Conservation (phyloP, 35 echinoderm and acorn worm species). For the Diadema setosum region DNA sequence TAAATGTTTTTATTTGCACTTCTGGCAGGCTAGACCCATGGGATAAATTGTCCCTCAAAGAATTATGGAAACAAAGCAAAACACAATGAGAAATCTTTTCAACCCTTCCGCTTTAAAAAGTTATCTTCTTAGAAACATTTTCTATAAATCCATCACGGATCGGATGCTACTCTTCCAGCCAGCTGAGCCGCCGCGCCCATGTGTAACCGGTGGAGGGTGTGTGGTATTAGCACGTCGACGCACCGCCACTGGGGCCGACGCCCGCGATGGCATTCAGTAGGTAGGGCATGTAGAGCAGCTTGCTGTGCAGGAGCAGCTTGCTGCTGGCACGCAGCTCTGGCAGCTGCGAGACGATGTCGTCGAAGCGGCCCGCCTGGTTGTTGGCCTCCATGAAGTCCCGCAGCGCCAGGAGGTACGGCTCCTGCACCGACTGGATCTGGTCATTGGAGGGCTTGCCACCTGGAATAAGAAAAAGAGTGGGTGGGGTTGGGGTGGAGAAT, state of each 20-base stretch:
- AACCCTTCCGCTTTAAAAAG: too few species aligned
- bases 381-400: slow-evolving; percentile 86
- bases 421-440: slow-evolving; percentile 54
- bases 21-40: too few species aligned
- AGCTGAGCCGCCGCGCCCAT: too few species aligned
- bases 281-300: slow-evolving; percentile 97
- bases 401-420: slow-evolving; percentile 80
- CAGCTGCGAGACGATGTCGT: slow-evolving; percentile 72
- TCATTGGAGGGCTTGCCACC: slow-evolving; percentile 40
- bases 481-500: neutral
- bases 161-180: too few species aligned
- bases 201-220: too few species aligned
- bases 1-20: too few species aligned
- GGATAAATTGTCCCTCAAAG: too few species aligned
- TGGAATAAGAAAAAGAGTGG: neutral
- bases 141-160: too few species aligned
- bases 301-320: slow-evolving; percentile 76
- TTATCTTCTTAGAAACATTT: too few species aligned
- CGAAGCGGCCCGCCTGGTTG: slow-evolving; percentile 64
- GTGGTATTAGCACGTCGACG: too few species aligned
- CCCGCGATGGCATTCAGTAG: slow-evolving; percentile 91
- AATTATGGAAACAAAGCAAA: too few species aligned
- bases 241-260: neutral
- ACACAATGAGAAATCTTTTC: too few species aligned
- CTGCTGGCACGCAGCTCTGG: slow-evolving; percentile 70